phyloP scores from a whole-genome alignment of 2,888 invertebrate genomes.

The Aspidapion aeneum region DNA sequence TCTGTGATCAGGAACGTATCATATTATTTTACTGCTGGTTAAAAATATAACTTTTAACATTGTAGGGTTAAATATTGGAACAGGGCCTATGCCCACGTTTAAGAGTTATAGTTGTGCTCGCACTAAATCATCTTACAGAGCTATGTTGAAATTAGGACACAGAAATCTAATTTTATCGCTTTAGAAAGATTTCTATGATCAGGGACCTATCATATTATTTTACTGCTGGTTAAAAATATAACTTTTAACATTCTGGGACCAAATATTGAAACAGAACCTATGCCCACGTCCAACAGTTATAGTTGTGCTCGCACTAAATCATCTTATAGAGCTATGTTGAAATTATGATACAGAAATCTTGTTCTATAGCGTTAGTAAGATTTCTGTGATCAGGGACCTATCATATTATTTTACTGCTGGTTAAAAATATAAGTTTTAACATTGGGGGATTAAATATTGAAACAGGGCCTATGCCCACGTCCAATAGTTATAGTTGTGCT shows the following conservation, averaged over 20 bases:
- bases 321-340: conserved; percentile 50
- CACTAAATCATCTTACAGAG: conserved; percentile 51
- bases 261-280: conserved; percentile 54
- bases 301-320: conserved; percentile 49
- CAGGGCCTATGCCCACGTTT: conserved; percentile 54
- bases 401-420: no score
- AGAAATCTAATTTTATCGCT: no score
- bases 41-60: no score
- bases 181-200: no score
- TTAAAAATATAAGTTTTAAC: no score
- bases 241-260: conserved; percentile 99
- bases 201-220: no score
- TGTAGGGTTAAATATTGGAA: conserved; percentile 84
- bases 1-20: no score
- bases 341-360: conserved; percentile 24
- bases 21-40: no score
- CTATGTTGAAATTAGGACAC: no score
- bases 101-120: conserved; percentile 53
- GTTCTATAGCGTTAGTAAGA: no score
- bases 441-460: conserved; percentile 89
- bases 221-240: no score
- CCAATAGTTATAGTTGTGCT: conserved; percentile 55
- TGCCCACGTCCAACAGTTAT: conserved; percentile 56
- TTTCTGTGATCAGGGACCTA: no score
- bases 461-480: conserved; percentile 53